Percentiles rank a stretch among this genome's conserved stretches.
phyloP scores from a whole-genome alignment of 2,888 invertebrate species.

The Atrina japonica region DNA sequence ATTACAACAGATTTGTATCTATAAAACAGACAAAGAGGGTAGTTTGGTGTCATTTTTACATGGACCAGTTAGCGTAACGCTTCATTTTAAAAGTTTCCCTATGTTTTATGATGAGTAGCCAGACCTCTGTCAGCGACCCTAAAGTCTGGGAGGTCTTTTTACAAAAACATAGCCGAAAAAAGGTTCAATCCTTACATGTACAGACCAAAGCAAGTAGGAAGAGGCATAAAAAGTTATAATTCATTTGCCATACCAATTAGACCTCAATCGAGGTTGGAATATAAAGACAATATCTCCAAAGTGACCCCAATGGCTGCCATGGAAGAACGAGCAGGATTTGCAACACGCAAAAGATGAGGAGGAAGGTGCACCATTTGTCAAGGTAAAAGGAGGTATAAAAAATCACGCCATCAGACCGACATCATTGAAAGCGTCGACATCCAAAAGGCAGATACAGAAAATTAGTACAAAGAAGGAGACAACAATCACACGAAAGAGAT shows the following conservation, averaged over 20 bases:
- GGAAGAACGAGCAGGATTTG: conserved; percentile 2
- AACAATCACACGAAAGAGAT: too few species aligned
- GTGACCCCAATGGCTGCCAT: conserved; percentile 11
- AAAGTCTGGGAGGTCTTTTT: conserved; percentile 24
- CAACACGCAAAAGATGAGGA: background rate
- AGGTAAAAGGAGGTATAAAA: too few species aligned
- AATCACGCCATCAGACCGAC: background rate
- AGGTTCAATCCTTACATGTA: conserved; percentile 30
- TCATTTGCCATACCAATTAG: conserved; percentile 12
- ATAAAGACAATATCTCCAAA: background rate
- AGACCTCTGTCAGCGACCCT: too few species aligned
- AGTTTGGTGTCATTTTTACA: conserved; percentile 19
- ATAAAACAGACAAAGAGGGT: too few species aligned
- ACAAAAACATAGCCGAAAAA: conserved; percentile 29
- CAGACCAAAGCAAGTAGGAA: too few species aligned
- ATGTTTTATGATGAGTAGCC: too few species aligned
- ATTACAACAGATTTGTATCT: too few species aligned
- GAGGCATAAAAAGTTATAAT: conserved; percentile 1
- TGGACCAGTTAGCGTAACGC: conserved; percentile 13
- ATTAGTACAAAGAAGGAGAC: too few species aligned
- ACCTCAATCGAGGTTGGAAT: conserved; percentile 4
- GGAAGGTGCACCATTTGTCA: background rate
- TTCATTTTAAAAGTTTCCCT: conserved; percentile 29
- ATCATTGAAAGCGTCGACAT: too few species aligned
- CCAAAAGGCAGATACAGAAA: too few species aligned